Evolutionary conservation across 2,888 invertebrate genomes (phyloP).

Genomic region (Sturmia bella): DNA sequence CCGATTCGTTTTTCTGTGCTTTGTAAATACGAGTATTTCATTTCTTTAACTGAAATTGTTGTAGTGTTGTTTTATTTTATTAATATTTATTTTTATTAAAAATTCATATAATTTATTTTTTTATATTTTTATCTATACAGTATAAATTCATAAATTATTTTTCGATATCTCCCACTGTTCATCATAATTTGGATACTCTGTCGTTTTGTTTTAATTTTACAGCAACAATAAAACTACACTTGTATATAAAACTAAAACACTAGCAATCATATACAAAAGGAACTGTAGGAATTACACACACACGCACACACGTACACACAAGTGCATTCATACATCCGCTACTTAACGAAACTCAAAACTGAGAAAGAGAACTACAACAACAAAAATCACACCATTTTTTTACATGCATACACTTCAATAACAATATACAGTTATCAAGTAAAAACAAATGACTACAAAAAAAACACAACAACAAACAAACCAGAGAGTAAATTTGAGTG

Average conservation of each 20-base stretch:
- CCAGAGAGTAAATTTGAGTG: slow-evolving; percentile 20
- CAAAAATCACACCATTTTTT: no score
- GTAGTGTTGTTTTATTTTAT: no score
- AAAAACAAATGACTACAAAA: not conserved
- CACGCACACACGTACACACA: slow-evolving; percentile 9
- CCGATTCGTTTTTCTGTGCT: no score
- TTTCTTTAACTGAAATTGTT: no score
- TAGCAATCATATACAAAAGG: not conserved
- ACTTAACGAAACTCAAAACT: not conserved
- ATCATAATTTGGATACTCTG: slow-evolving; percentile 50
- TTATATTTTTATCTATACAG: no score
- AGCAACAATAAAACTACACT: slow-evolving; percentile 51
- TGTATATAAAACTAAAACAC: slow-evolving; percentile 17
- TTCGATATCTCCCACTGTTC: slow-evolving; percentile 4
- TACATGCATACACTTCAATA: not conserved
- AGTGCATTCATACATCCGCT: not conserved
- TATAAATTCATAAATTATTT: no score
- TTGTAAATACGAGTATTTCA: no score
- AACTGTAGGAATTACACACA: not conserved
- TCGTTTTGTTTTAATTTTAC: slow-evolving; percentile 55
- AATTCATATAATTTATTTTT: no score
- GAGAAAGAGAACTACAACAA: not conserved
- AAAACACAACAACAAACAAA: not conserved
- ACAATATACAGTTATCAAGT: slow-evolving; percentile 41
- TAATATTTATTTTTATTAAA: no score